Conservation (phyloP, 2,797 vertebrate genomes). For the Channallabes apus region DNA sequence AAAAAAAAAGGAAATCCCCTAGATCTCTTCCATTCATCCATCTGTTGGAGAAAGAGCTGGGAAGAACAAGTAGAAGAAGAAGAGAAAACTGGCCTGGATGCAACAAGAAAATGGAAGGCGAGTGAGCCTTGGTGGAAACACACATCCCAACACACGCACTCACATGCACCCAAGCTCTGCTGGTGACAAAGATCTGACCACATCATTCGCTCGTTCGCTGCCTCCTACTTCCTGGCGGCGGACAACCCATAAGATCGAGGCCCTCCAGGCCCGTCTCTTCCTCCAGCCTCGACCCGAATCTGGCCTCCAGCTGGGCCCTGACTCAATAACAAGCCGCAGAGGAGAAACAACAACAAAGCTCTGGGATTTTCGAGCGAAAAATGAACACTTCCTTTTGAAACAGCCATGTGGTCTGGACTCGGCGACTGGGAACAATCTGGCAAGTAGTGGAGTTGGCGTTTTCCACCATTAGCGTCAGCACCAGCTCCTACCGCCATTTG, state of each 20-base stretch:
- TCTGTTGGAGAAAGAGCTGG: conserved; percentile 26
- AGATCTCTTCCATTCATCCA: conserved; percentile 47
- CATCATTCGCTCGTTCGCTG: conserved; percentile 90
- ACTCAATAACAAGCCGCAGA: conserved; percentile 43
- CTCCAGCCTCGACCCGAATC: conserved; percentile 69
- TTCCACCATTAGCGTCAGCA: conserved; percentile 24
- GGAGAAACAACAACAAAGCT: conserved; percentile 58
- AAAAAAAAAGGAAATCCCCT: conserved; percentile 63
- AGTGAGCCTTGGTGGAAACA: conserved; percentile 53
- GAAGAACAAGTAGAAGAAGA: conserved; percentile 10
- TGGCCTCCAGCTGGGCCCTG: conserved; percentile 73
- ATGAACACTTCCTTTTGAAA: conserved; percentile 63
- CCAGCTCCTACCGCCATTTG: conserved; percentile 17
- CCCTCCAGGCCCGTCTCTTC: conserved; percentile 61
- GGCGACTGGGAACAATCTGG: conserved; percentile 58
- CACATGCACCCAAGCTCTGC: conserved; percentile 67
- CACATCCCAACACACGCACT: conserved; percentile 52
- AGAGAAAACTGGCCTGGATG: conserved; percentile 8
- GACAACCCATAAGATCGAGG: conserved; percentile 63
- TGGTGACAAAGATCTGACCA: conserved; percentile 89
- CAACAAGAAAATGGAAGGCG: neutral
- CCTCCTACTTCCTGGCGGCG: conserved; percentile 81
- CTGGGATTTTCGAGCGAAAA: conserved; percentile 51
- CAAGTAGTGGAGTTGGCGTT: conserved; percentile 17
- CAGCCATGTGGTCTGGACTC: conserved; percentile 68